Evolutionary conservation across 30 jellyfish, hydroid and myxozoan genomes (phyloP).

Genomic region (Cassiopea andromeda): DNA sequence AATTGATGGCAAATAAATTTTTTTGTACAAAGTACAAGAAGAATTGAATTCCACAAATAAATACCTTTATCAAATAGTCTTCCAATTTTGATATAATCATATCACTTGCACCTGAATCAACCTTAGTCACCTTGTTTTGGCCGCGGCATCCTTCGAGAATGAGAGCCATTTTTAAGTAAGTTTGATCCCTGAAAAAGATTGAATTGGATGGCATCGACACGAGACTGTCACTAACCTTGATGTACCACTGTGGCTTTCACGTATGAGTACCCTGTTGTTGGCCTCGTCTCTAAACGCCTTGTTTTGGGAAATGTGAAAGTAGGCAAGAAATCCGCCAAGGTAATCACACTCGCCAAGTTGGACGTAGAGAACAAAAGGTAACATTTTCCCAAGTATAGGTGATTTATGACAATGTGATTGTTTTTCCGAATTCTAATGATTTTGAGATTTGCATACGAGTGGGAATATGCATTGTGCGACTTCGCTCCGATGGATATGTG

Average conservation of each 20-base stretch:
- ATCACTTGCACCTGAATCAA: slow-evolving; percentile 35
- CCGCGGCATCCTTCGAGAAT: background rate
- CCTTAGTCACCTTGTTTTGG: background rate
- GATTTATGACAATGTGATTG: too few relatives aligned
- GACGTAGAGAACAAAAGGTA: background rate
- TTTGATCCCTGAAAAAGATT: background rate
- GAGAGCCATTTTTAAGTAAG: slow-evolving; percentile 7
- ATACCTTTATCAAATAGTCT: slow-evolving; percentile 24
- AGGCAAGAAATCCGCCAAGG: background rate
- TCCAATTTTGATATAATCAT: slow-evolving; percentile 28
- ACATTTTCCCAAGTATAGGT: background rate
- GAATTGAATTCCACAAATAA: background rate
- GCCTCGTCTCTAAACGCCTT: background rate
- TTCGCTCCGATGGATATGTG: background rate
- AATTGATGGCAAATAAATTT: too few relatives aligned
- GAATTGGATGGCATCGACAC: background rate
- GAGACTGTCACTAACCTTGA: background rate
- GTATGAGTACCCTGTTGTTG: background rate
- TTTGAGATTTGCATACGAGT: background rate
- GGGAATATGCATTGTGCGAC: background rate
- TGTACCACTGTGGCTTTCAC: background rate
- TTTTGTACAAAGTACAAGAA: too few relatives aligned
- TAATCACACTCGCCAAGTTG: too few relatives aligned
- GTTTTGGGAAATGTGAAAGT: background rate
- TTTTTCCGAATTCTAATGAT: background rate